phyloP scores from a whole-genome alignment of 37 sponge, comb jelly and placozoan genomes.

The Lycopodina hypogea region DNA sequence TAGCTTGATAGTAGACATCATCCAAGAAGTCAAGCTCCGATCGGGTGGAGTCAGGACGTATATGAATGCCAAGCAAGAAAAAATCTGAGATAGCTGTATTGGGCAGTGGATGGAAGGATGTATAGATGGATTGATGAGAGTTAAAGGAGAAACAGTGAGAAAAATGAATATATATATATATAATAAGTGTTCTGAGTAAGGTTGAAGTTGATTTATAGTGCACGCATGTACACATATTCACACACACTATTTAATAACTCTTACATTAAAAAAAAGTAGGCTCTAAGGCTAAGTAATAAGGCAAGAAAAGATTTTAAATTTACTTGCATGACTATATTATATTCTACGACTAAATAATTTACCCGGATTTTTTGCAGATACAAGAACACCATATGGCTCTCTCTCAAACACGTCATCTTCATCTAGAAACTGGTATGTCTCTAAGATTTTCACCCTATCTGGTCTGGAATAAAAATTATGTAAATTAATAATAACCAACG shows the following conservation, averaged over 20 bases:
- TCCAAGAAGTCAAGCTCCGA: slow-evolving; percentile 74
- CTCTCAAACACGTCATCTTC: slow-evolving; percentile 64
- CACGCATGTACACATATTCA: too few species aligned
- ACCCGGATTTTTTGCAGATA: background rate
- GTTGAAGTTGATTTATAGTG: too few species aligned
- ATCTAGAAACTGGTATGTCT: slow-evolving; percentile 51
- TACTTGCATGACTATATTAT: too few species aligned
- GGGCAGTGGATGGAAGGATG: slow-evolving; percentile 17
- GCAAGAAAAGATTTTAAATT: too few species aligned
- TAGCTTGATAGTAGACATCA: slow-evolving; percentile 53
- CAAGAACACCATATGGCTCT: slow-evolving; percentile 41
- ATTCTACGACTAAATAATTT: too few species aligned
- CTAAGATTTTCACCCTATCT: slow-evolving; percentile 25
- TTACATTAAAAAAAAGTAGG: too few species aligned
- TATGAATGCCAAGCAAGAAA: slow-evolving; percentile 74
- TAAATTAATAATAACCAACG: background rate
- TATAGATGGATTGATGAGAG: background rate
- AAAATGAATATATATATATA: too few species aligned
- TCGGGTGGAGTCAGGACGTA: slow-evolving; percentile 51
- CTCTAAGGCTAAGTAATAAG: too few species aligned
- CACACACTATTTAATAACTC: too few species aligned
- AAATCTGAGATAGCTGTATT: slow-evolving; percentile 44
- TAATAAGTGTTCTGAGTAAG: too few species aligned
- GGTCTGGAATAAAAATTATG: background rate
- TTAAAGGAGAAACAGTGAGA: too few species aligned